These are phyloP conservation scores for Drosophila fuyamai DNA, from an alignment of 1,140 invertebrate genomes.

Conservation along the genomic window DNA sequence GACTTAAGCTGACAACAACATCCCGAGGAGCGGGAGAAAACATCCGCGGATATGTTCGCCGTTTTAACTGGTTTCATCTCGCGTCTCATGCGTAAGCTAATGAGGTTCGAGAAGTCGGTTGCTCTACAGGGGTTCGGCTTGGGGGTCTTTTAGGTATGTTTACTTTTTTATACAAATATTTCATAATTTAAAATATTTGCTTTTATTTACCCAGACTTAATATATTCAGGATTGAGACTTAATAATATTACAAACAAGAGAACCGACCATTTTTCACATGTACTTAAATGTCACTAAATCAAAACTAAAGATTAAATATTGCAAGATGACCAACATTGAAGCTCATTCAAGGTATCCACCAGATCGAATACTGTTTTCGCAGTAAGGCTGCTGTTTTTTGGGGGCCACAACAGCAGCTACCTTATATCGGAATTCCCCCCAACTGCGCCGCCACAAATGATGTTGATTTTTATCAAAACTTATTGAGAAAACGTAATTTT, in stretches of 20 bases:
- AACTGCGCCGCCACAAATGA: conserved; percentile 75
- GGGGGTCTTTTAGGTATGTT: too few species aligned
- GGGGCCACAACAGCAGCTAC: conserved; percentile 50
- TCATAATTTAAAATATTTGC: too few species aligned
- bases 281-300: too few species aligned
- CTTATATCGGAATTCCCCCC: conserved; percentile 79
- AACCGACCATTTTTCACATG: too few species aligned
- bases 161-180: neutral
- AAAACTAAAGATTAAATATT: too few species aligned
- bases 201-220: neutral
- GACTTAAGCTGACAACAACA: conserved; percentile 74
- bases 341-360: neutral
- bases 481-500: conserved; percentile 83
- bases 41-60: conserved; percentile 30
- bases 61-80: conserved; percentile 45
- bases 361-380: conserved; percentile 16
- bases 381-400: conserved; percentile 28
- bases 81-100: conserved; percentile 14
- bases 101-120: conserved; percentile 11
- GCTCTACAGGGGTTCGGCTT: conserved; percentile 2
- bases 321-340: too few species aligned
- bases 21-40: conserved; percentile 48
- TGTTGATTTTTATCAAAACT: conserved; percentile 83
- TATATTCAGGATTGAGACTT: too few species aligned
- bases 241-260: too few species aligned